A percentile compares a stretch with the other conserved stretches of the same genome.
These are phyloP conservation scores for Poecilia velifera DNA, from an alignment of 2,797 vertebrate genomes.

Conservation along the genomic window DNA sequence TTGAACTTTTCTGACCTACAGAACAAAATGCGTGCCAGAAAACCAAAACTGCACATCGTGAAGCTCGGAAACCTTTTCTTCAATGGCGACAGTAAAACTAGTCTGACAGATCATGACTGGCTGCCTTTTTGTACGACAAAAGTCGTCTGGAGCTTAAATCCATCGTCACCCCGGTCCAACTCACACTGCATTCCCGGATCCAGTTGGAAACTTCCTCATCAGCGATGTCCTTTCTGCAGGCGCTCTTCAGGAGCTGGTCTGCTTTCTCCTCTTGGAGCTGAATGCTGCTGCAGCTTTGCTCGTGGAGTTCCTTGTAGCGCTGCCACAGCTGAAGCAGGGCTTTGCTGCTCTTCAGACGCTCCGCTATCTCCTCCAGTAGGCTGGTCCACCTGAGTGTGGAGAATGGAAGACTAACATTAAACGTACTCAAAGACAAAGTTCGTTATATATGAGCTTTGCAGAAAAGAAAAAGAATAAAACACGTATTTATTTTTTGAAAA, in stretches of 20 bases:
- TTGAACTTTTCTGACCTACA: not conserved
- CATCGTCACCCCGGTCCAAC: constrained; percentile 44
- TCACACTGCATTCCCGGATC: constrained; percentile 89
- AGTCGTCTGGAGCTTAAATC: not conserved
- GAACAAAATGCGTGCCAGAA: not conserved
- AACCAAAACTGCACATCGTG: not conserved
- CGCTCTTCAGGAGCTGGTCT: constrained; percentile 84
- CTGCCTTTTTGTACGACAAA: not conserved
- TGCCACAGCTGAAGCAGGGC: constrained; percentile 93
- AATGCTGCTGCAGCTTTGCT: constrained; percentile 80
- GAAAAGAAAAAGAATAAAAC: not conserved
- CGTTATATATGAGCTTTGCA: not conserved
- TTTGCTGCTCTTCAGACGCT: constrained; percentile 88
- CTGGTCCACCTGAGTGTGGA: constrained; percentile 86
- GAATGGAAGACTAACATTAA: not conserved
- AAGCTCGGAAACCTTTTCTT: not conserved
- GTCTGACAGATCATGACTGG: too few relatives aligned
- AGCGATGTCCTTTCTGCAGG: constrained; percentile 84
- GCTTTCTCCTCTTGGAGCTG: constrained; percentile 83
- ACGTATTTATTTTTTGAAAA: not conserved
- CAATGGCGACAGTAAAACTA: too few relatives aligned
- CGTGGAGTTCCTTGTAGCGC: constrained; percentile 87
- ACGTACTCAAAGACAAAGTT: not conserved
- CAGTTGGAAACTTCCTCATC: constrained; percentile 89
- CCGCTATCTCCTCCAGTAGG: constrained; percentile 89